These are phyloP conservation scores for Caracal caracal DNA, from an alignment of 2,113 vertebrate species.

Conservation along the genomic window DNA sequence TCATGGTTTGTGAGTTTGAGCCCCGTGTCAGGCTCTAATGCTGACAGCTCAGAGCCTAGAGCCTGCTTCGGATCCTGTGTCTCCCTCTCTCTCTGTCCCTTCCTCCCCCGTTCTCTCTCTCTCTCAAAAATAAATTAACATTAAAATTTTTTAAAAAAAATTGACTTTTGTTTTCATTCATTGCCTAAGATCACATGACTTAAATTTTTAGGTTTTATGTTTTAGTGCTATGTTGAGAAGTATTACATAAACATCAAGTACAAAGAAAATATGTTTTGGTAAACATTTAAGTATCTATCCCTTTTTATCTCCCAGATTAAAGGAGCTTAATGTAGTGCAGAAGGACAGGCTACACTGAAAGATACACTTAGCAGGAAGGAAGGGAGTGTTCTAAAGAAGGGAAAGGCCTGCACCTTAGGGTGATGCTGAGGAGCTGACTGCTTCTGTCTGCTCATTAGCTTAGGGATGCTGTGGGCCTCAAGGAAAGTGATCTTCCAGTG, in stretches of 20 bases:
- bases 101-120: too few species aligned
- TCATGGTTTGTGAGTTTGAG: too few species aligned
- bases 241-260: not conserved
- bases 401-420: accelerated
- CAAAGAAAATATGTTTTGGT: not conserved
- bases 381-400: accelerated
- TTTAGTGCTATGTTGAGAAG: not conserved
- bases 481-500: too few species aligned
- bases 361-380: too few species aligned
- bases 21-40: too few species aligned
- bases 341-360: not conserved
- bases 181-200: not conserved
- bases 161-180: not conserved
- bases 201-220: constrained; percentile 20
- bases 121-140: too few species aligned
- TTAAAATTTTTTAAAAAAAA: not conserved
- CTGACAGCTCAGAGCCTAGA: too few species aligned
- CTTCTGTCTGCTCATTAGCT: not conserved
- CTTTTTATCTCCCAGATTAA: not conserved
- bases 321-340: not conserved
- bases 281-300: not conserved
- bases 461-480: too few species aligned
- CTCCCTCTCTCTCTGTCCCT: too few species aligned
- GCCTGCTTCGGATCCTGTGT: too few species aligned
- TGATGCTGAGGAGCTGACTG: not conserved